Conservation (phyloP, 2,888 invertebrate species). For the Ashinkailepas kermadecensis region DNA sequence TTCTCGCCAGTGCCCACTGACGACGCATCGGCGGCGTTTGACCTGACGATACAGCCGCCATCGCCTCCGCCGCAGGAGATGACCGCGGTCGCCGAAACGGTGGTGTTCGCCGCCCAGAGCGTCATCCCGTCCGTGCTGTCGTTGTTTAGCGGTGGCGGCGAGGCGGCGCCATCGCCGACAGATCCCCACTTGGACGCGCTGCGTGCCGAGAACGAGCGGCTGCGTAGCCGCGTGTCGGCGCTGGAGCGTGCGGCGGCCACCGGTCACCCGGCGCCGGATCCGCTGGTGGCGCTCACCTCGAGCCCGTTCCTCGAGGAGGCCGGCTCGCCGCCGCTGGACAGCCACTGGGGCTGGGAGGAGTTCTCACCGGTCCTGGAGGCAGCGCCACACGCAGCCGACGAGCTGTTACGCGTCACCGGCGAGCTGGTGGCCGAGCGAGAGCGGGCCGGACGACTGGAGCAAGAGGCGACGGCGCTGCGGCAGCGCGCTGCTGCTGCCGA, state of each 20-base stretch:
- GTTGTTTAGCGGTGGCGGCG: background rate
- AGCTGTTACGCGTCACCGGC: background rate
- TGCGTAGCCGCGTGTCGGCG: background rate
- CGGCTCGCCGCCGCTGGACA: background rate
- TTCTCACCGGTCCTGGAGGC: slow-evolving; percentile 13
- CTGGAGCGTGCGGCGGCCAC: background rate
- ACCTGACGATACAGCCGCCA: too few species aligned
- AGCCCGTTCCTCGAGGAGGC: slow-evolving; percentile 18
- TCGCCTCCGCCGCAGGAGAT: background rate
- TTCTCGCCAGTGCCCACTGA: background rate
- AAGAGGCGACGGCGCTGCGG: background rate
- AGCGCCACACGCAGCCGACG: background rate
- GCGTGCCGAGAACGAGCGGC: background rate
- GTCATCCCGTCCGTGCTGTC: slow-evolving; percentile 12
- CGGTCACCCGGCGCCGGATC: background rate
- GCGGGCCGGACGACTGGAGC: background rate
- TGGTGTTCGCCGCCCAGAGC: slow-evolving; percentile 14
- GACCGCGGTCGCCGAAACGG: background rate
- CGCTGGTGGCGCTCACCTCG: background rate
- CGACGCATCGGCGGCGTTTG: background rate
- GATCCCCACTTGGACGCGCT: background rate
- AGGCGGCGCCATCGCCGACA: too few species aligned
- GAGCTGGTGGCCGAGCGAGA: background rate
- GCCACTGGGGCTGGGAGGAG: background rate
- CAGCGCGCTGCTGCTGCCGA: background rate